Conservation (phyloP, 2,888 invertebrate genomes). For the Limnephilus rhombicus region DNA sequence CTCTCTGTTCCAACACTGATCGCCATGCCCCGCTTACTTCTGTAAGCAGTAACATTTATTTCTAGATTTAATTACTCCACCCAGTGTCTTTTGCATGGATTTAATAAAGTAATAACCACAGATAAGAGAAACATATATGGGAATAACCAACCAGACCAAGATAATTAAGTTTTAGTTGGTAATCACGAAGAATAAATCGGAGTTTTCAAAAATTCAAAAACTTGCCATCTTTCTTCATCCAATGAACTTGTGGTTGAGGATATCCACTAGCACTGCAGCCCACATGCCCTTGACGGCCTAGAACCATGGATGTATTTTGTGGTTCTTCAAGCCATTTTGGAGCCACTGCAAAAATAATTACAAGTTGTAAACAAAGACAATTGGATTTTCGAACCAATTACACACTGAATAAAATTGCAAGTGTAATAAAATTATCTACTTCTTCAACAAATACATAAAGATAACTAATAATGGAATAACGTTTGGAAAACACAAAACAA, state of each 20-base stretch:
- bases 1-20: conserved; percentile 75
- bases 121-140: too few relatives aligned
- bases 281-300: conserved; percentile 84
- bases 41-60: conserved; percentile 67
- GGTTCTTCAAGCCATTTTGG: conserved; percentile 88
- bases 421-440: too few relatives aligned
- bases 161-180: neutral
- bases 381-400: too few relatives aligned
- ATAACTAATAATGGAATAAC: too few relatives aligned
- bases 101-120: neutral
- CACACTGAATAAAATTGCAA: too few relatives aligned
- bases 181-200: neutral
- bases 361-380: neutral
- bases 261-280: conserved; percentile 89
- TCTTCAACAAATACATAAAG: too few relatives aligned
- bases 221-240: conserved; percentile 86
- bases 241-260: conserved; percentile 86
- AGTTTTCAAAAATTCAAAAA: neutral
- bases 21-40: conserved; percentile 76
- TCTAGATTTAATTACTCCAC: neutral
- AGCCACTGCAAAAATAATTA: conserved; percentile 78
- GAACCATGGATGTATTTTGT: conserved; percentile 83
- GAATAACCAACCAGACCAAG: neutral
- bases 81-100: neutral
- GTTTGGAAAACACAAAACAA: neutral